These are phyloP conservation scores for Scophthalmus maximus DNA, from an alignment of 2,113 vertebrate genomes.

Conservation along the genomic window DNA sequence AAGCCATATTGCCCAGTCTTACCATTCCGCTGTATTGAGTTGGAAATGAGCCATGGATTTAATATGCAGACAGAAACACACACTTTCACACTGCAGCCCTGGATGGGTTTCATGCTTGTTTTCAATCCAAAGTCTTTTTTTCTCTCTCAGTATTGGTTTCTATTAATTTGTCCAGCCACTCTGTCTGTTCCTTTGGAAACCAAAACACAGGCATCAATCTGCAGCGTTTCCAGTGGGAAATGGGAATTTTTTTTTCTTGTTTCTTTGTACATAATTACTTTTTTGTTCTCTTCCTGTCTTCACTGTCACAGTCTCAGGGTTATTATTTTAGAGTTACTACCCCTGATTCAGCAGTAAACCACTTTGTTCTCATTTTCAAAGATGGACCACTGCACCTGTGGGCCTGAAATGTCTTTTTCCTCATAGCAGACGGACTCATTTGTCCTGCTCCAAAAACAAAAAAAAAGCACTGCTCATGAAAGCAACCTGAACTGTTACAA, in stretches of 20 bases:
- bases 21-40: conserved; percentile 38
- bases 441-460: conserved; percentile 6
- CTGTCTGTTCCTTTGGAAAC: conserved; percentile 65
- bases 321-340: conserved; percentile 58
- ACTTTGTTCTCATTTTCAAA: conserved; percentile 56
- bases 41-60: conserved; percentile 55
- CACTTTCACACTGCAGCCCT: conserved; percentile 17
- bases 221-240: conserved; percentile 66
- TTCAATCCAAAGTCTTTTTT: conserved; percentile 37
- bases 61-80: conserved; percentile 32
- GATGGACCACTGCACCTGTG: conserved; percentile 3
- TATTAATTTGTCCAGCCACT: conserved; percentile 69
- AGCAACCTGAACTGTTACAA: conserved; percentile 11
- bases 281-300: conserved; percentile 53
- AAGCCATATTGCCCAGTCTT: conserved; percentile 25
- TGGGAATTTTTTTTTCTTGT: conserved; percentile 67
- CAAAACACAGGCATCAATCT: conserved; percentile 57
- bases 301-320: conserved; percentile 26
- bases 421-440: conserved; percentile 2
- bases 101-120: conserved; percentile 50
- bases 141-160: conserved; percentile 46
- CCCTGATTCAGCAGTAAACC: conserved; percentile 40
- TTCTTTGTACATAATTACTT: conserved; percentile 66
- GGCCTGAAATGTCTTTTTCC: conserved; percentile 19
- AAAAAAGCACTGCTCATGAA: not conserved